Base-by-base conservation (phyloP, 1,140 invertebrate genomes). In the Melitaea cinxia region DNA sequence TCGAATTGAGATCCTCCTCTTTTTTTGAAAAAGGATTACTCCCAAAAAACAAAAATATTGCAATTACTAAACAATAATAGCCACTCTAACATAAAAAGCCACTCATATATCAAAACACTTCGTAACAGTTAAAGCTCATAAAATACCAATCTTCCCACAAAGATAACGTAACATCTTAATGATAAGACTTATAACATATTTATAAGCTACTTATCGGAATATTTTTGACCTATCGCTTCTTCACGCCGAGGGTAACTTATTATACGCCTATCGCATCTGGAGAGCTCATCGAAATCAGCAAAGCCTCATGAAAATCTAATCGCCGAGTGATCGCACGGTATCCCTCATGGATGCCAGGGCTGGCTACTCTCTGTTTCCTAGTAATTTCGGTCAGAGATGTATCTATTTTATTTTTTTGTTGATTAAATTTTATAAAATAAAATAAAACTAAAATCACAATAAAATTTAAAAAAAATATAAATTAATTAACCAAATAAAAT, bases 221-320 rank as follows among this genome's bases (percentile, higher is more conserved):
- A 30, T 19, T 24, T 52, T 45, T 24, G 23, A 26, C 15, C 7
- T 28, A 45, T 42, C 23, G 7, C 3, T 47, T 26, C 54, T 56
- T 56, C 21, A 62, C 50, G 17, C 28, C 23, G 26, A 49, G 39
- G 39, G 24, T 28, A 50, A 65, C 57, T 66, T 65, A 62, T 58
- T 66, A 70, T 61, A 61, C 58, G 37, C 14, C 53, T 53, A 65
- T 65, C 19, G 30, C 39, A 37, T 24, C 54, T 50, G 58, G 57
- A 66, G 33, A 65, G 58, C 59, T 49, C 68, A 62, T 70, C 63
- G 65, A 70, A 70, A 70, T 62, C 68, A 70, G 52, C 68, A 61
- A 58, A 79, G 75, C 65, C 78, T 87, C 82, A 87, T 87, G 81
- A 85, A 87, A 87, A 85, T 82, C 82, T 87, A 87, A 87, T 87